Evolutionary conservation across 2,113 vertebrate species (phyloP), one percentile per base, ranked within the genome.

Genomic region (Chelonoidis abingdonii): DNA sequence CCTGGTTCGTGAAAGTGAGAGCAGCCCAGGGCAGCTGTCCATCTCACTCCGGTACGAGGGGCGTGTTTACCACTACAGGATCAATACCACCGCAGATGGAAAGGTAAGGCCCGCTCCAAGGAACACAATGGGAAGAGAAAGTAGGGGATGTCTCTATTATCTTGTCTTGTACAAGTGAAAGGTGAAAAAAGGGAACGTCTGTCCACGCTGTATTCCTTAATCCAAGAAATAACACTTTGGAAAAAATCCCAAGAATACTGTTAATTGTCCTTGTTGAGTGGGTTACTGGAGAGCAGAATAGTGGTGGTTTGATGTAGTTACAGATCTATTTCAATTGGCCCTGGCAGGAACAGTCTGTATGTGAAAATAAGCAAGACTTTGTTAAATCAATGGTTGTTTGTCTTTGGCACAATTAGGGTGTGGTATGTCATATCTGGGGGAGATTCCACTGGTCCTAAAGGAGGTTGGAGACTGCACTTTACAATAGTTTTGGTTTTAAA

Each of bases 41-140:
- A 99, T 99, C 97, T 99, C 99, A 10, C 99, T 99, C 96, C 98
- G 99, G 96, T 99, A 99, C 9, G 99, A 99, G 93, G 99, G 99
- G 11, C 99, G 99, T 7, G 99, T 99, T 83, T 99, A 99, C 98
- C 99, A 99, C 99, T 99, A 99, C 98, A 98, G 99, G 97, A 99
- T 99, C 98, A 99, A 99, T 96, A 99, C 99, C 24, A 98, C 99
- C 90, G 97, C 99, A 0, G 99, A 99, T 59, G 99, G 98, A 94
- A 99, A 99, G 99, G 99, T 99, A 90, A 98, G 98, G 47, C 38
- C 10, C 11, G 35, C 85, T 86, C 76, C 25, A 44, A 3, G 2
- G 57, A 31, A 0, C 4, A 50, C 59, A 56, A 47, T 6, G 78
- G n/a, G 69, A 49, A 82, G 35, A 57, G 52, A 19, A 84, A 72